These are phyloP conservation scores for Aporrectodea caliginosa DNA, from an alignment of 1,140 invertebrate species.

Conservation along the genomic window DNA sequence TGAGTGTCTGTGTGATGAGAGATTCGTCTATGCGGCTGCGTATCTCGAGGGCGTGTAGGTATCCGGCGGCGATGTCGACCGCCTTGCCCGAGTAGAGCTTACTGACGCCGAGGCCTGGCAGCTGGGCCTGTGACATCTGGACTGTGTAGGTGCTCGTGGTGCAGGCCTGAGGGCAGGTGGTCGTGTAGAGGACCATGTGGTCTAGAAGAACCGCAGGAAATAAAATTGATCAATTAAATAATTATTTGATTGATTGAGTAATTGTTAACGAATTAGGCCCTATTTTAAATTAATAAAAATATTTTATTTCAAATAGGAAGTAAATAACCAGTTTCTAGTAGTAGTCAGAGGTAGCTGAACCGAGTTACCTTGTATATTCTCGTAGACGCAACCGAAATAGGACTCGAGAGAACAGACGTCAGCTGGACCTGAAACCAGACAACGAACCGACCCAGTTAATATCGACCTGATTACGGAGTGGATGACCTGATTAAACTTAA, in stretches of 20 bases:
- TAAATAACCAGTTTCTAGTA: too few relatives aligned
- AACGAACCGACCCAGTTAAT: too few relatives aligned
- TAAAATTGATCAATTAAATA: too few relatives aligned
- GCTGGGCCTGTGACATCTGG: slow-evolving; percentile 10
- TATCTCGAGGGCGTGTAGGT: slow-evolving; percentile 11
- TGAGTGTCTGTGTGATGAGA: not conserved
- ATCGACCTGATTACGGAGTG: too few relatives aligned
- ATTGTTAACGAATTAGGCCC: not conserved
- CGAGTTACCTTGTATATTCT: not conserved
- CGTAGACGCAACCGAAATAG: not conserved
- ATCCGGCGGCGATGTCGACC: not conserved
- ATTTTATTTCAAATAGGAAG: too few relatives aligned
- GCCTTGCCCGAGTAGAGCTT: not conserved
- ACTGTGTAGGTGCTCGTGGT: slow-evolving; percentile 18
- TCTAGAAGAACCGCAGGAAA: not conserved
- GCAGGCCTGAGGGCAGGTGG: slow-evolving; percentile 17
- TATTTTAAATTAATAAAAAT: slow-evolving; percentile 4
- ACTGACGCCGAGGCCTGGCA: not conserved
- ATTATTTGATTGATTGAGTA: not conserved
- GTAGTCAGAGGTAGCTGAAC: too few relatives aligned
- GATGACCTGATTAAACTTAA: too few relatives aligned
- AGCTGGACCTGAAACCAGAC: too few relatives aligned
- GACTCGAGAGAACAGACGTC: too few relatives aligned
- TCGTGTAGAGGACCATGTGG: not conserved
- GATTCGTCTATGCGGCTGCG: not conserved